Conservation (phyloP, 2,888 invertebrate genomes). For the Mechanitis mazaeus region DNA sequence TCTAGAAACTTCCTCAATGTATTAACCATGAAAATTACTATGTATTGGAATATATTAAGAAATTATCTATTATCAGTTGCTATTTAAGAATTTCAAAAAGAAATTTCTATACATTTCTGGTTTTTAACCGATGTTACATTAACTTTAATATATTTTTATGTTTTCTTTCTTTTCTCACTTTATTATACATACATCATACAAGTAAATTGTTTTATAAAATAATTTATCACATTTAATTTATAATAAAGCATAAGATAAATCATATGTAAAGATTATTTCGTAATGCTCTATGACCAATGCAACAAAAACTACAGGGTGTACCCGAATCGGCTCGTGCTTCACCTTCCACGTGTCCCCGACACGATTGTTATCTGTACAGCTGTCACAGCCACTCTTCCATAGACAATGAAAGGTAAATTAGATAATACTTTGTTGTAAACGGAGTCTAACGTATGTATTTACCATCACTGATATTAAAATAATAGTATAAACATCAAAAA, state of each 20-base stretch:
- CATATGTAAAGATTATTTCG: conserved; percentile 8
- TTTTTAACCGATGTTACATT: no score
- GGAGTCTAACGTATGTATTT: neutral
- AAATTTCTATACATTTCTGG: no score
- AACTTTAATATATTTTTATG: no score
- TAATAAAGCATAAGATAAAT: neutral
- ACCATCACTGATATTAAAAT: no score
- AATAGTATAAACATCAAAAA: no score
- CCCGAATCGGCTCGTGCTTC: conserved; percentile 33
- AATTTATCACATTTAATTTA: no score
- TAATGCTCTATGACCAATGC: conserved; percentile 13
- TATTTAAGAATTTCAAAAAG: no score
- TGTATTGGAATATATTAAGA: neutral
- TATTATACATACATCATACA: no score
- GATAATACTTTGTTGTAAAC: conserved; percentile 6
- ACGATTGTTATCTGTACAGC: conserved; percentile 55
- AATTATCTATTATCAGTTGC: no score
- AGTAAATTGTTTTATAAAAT: no score
- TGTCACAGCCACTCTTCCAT: conserved; percentile 48
- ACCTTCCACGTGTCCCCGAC: conserved; percentile 40
- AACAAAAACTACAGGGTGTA: conserved; percentile 23
- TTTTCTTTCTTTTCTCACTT: no score
- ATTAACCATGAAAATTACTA: neutral
- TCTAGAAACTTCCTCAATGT: conserved; percentile 50
- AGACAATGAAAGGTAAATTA: conserved; percentile 29